A percentile compares a stretch with the other conserved stretches of the same genome.
Evolutionary conservation across 2,113 vertebrate species (phyloP).

Genomic region (Mirounga angustirostris): DNA sequence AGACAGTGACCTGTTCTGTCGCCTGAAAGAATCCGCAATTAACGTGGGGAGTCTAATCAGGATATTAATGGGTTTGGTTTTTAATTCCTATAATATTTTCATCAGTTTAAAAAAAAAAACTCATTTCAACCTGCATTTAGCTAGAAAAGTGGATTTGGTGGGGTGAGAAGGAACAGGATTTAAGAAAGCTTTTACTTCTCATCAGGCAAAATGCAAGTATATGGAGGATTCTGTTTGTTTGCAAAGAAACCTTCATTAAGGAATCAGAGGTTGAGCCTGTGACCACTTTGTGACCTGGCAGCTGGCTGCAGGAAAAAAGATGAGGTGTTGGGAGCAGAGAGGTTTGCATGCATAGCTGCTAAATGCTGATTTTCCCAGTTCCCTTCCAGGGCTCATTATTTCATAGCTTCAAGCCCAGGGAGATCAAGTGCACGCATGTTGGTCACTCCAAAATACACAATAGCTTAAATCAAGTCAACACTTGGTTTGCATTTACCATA

Average conservation of each 20-base stretch:
- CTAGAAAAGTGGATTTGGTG: slow-evolving; percentile 63
- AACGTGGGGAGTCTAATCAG: slow-evolving; percentile 52
- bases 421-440: rapidly evolving
- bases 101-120: slow-evolving; percentile 20
- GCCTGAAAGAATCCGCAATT: slow-evolving; percentile 64
- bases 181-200: slow-evolving; percentile 67
- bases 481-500: neutral
- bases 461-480: neutral
- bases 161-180: neutral
- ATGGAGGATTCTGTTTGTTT: neutral
- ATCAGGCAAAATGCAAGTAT: neutral
- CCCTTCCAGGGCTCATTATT: neutral
- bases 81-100: slow-evolving; percentile 73
- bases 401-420: neutral
- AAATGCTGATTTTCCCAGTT: rapidly evolving
- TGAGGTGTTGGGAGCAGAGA: rapidly evolving
- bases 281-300: neutral
- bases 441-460: neutral
- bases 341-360: rapidly evolving
- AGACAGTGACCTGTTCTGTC: slow-evolving; percentile 50
- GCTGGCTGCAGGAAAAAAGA: neutral
- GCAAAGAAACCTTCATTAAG: neutral
- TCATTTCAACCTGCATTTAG: slow-evolving; percentile 29
- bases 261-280: neutral
- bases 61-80: slow-evolving; percentile 55